These are phyloP conservation scores for Alsophila aescularia DNA, from an alignment of 2,888 invertebrate genomes.

Conservation along the genomic window DNA sequence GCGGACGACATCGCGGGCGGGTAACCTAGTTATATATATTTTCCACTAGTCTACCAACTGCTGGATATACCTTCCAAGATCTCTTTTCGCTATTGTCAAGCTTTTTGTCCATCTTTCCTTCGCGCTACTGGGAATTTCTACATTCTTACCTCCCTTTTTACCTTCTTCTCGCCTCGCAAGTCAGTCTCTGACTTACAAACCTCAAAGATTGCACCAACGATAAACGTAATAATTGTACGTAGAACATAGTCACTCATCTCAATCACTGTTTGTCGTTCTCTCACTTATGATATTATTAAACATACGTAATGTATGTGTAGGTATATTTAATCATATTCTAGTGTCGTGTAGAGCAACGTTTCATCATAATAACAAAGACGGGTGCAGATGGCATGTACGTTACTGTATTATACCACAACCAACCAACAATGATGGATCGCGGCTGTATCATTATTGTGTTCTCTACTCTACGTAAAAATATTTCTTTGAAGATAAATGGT, in stretches of 20 bases:
- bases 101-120: no score
- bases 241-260: neutral
- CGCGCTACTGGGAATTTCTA: no score
- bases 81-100: no score
- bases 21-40: no score
- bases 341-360: slow-evolving; percentile 36
- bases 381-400: slow-evolving; percentile 38
- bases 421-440: slow-evolving; percentile 53
- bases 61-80: no score
- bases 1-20: no score
- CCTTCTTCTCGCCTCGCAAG: no score
- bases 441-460: slow-evolving; percentile 30
- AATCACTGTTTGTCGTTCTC: neutral
- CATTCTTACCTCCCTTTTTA: no score
- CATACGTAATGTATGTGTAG: slow-evolving; percentile 19
- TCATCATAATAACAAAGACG: slow-evolving; percentile 48
- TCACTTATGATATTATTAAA: neutral
- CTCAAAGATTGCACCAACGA: no score
- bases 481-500: slow-evolving; percentile 9
- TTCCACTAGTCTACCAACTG: no score
- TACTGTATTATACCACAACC: slow-evolving; percentile 43
- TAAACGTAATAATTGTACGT: no score
- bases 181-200: no score
- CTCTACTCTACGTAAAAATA: slow-evolving; percentile 15
- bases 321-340: slow-evolving; percentile 37